These are phyloP conservation scores for Sturnira hondurensis DNA, from an alignment of 2,113 vertebrate species.

Conservation along the genomic window DNA sequence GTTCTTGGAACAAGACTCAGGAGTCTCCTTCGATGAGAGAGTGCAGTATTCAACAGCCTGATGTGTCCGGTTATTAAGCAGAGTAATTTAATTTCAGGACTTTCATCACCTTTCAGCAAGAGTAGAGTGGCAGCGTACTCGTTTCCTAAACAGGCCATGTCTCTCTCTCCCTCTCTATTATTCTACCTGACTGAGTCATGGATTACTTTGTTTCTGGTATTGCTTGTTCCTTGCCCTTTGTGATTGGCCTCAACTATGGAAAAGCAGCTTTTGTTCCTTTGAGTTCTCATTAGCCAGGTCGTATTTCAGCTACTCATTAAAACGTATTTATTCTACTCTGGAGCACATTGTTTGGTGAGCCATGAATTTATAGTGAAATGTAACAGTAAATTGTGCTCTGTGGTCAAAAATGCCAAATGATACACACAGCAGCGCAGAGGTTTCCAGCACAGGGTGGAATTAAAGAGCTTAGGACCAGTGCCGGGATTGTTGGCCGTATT, in stretches of 20 bases:
- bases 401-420: constrained; percentile 70
- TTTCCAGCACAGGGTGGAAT: constrained; percentile 53
- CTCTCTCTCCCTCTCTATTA: background rate
- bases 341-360: constrained; percentile 58
- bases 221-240: constrained; percentile 37
- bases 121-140: constrained; percentile 8
- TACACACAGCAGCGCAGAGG: constrained; percentile 32
- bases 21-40: background rate
- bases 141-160: constrained; percentile 23
- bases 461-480: constrained; percentile 58
- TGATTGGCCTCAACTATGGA: constrained; percentile 41
- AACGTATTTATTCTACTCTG: constrained; percentile 72
- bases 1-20: background rate
- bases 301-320: constrained; percentile 67
- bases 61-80: background rate
- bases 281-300: constrained; percentile 47
- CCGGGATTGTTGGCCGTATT: constrained; percentile 46
- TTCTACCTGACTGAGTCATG: constrained; percentile 24
- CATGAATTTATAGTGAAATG: constrained; percentile 59
- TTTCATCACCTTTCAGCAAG: background rate
- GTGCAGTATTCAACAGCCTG: background rate
- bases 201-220: constrained; percentile 62
- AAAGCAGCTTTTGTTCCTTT: constrained; percentile 65
- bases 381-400: constrained; percentile 71
- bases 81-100: background rate